Evolutionary conservation across 2,113 vertebrate species (phyloP).

Genomic region (Mormoops blainvillei): DNA sequence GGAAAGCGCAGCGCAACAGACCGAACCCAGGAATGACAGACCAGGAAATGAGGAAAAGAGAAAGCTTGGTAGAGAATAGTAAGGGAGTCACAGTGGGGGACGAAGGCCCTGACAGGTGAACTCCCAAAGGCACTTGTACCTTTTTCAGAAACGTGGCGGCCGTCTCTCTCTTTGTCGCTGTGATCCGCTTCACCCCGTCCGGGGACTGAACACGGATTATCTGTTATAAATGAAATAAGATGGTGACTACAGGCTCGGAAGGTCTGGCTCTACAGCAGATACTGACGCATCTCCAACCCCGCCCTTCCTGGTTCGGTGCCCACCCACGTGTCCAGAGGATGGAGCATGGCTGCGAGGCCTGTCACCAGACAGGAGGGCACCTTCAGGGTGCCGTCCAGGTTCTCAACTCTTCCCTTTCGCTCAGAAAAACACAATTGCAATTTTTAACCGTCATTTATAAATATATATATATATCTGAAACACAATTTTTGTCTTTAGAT

Average conservation of each 20-base stretch:
- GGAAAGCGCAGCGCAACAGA: neutral
- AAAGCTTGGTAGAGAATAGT: too few species aligned
- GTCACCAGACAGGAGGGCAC: fast-evolving
- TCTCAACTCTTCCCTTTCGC: fast-evolving
- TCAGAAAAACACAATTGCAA: neutral
- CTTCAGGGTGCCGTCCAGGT: fast-evolving
- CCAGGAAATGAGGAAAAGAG: neutral
- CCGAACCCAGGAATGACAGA: fast-evolving
- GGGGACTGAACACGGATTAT: constrained; percentile 96
- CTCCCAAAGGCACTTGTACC: constrained; percentile 79
- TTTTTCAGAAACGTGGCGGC: constrained; percentile 94
- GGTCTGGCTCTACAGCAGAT: neutral
- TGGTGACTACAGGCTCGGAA: neutral
- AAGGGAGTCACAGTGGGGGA: fast-evolving
- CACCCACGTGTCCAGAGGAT: too few species aligned
- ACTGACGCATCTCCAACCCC: neutral
- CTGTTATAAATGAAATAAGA: constrained; percentile 71
- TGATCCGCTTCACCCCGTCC: constrained; percentile 94
- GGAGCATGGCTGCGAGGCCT: neutral
- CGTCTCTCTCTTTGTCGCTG: constrained; percentile 91
- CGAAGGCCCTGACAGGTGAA: too few species aligned
- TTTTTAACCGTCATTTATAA: neutral
- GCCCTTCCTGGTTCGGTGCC: neutral
- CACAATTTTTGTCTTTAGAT: neutral
- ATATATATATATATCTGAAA: neutral